Percentiles rank a stretch among this genome's conserved stretches.
Evolutionary conservation across 2,797 vertebrate genomes (phyloP).

Genomic region (Diplodus puntazzo): DNA sequence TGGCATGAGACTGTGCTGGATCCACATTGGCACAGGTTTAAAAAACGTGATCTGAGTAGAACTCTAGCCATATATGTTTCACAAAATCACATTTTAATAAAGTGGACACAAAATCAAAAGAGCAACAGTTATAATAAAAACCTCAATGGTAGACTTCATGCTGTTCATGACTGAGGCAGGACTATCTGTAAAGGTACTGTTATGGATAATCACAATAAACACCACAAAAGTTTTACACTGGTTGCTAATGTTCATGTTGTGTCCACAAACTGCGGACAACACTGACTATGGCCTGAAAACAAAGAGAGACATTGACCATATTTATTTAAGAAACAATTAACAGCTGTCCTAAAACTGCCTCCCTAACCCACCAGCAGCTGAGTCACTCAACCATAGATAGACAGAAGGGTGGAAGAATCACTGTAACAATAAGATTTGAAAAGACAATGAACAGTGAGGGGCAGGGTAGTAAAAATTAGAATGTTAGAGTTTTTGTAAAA

Average conservation of each 20-base stretch:
- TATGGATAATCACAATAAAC: neutral
- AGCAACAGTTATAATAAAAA: neutral
- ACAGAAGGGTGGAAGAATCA: constrained; percentile 5
- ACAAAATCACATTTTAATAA: neutral
- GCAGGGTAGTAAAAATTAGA: no score
- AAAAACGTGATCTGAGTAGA: neutral
- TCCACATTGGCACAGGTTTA: neutral
- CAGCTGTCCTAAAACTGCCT: constrained; percentile 37
- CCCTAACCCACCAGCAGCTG: constrained; percentile 24
- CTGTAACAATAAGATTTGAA: neutral
- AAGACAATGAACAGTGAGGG: neutral
- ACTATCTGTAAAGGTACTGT: neutral
- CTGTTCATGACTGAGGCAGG: neutral
- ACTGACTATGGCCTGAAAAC: neutral
- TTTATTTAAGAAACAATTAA: constrained; percentile 29
- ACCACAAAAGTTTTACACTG: neutral
- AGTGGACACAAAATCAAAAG: neutral
- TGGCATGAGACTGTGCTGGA: no score
- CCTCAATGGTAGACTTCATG: neutral
- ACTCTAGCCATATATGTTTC: neutral
- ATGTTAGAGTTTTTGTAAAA: no score
- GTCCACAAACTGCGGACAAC: neutral
- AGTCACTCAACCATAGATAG: constrained; percentile 15
- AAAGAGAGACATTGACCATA: constrained; percentile 13
- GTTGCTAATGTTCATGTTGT: neutral